Conservation (phyloP, 1,140 invertebrate genomes). For the Brachionus sp. region DNA sequence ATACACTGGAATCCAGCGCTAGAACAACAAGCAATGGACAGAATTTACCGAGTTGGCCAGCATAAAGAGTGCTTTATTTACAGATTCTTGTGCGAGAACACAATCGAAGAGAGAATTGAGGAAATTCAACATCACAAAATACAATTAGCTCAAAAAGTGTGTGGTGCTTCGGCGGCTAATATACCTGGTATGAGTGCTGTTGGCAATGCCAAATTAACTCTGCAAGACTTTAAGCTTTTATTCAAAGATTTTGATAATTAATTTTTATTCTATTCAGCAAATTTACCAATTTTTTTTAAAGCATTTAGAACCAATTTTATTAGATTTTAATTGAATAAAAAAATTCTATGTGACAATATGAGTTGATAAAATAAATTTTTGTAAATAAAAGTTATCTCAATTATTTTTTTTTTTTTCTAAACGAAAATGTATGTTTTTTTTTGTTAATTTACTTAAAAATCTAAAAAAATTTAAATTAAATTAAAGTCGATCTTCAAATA, state of each 20-base stretch:
- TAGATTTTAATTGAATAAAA: too few relatives aligned
- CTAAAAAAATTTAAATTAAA: too few relatives aligned
- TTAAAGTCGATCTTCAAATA: too few relatives aligned
- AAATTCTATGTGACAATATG: too few relatives aligned
- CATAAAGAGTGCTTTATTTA: conserved; percentile 70
- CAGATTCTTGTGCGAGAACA: conserved; percentile 75
- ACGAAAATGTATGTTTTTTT: too few relatives aligned
- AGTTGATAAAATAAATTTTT: too few relatives aligned
- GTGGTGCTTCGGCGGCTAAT: conserved; percentile 56
- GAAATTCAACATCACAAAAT: conserved; percentile 74
- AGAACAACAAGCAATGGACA: conserved; percentile 83
- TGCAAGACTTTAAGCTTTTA: conserved; percentile 36
- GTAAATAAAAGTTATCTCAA: too few relatives aligned
- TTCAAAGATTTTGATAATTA: conserved; percentile 43
- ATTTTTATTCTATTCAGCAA: background rate
- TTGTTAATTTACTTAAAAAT: too few relatives aligned
- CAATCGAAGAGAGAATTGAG: conserved; percentile 78
- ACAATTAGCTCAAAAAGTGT: conserved; percentile 70
- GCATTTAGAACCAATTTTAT: too few relatives aligned
- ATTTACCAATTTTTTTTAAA: too few relatives aligned
- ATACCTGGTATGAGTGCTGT: conserved; percentile 22
- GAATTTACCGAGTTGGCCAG: conserved; percentile 84
- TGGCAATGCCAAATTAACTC: conserved; percentile 14
- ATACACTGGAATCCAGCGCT: conserved; percentile 92
- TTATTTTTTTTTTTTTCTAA: too few relatives aligned